These are phyloP conservation scores for Lymantria monacha DNA, from an alignment of 2,888 invertebrate species.

Conservation along the genomic window DNA sequence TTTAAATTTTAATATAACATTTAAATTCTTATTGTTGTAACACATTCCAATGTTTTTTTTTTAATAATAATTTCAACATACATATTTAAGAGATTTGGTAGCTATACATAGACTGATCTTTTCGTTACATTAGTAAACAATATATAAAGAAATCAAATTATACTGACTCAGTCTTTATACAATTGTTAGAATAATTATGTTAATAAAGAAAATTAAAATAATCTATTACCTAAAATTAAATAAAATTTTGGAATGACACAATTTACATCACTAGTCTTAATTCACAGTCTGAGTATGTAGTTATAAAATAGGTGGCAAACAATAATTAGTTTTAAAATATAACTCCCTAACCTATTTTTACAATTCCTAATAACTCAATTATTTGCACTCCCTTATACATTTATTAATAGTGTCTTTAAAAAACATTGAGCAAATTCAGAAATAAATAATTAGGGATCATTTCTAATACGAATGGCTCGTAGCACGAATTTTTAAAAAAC, in stretches of 20 bases:
- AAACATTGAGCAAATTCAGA: conserved; percentile 64
- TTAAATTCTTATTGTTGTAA: background rate
- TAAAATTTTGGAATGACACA: conserved; percentile 15
- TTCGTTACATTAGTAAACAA: background rate
- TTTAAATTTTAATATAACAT: background rate
- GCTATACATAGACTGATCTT: too few species aligned
- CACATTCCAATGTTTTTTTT: too few species aligned
- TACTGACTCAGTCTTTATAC: conserved; percentile 36
- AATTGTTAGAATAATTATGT: conserved; percentile 33
- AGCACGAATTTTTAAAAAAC: conserved; percentile 29
- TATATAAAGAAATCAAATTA: conserved; percentile 14
- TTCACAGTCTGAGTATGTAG: conserved; percentile 26
- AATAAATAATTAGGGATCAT: conserved; percentile 31
- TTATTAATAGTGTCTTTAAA: conserved; percentile 41
- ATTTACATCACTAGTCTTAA: conserved; percentile 22
- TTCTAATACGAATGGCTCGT: conserved; percentile 31
- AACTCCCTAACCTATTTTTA: conserved; percentile 39
- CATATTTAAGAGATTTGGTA: too few species aligned
- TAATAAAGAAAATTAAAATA: conserved; percentile 14
- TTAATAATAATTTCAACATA: too few species aligned
- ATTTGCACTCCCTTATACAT: conserved; percentile 34
- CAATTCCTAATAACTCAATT: conserved; percentile 43
- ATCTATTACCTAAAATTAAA: conserved; percentile 8
- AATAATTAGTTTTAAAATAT: conserved; percentile 28
- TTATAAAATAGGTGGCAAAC: conserved; percentile 36